These are phyloP conservation scores for Teleopsis dalmanni DNA, from an alignment of 1,140 invertebrate species.

Conservation along the genomic window DNA sequence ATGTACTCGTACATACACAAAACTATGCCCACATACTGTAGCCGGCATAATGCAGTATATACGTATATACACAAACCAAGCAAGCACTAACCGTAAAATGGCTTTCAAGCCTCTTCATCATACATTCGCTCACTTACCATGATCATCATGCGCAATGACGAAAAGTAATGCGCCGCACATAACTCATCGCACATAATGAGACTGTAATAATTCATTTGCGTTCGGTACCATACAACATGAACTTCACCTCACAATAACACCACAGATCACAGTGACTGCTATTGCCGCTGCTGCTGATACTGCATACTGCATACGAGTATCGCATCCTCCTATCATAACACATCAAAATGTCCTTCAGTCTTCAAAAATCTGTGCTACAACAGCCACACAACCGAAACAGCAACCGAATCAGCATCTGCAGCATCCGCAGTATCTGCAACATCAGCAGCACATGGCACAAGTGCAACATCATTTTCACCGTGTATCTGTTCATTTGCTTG, in stretches of 20 bases:
- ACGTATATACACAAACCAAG: background rate
- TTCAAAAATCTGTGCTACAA: too few relatives aligned
- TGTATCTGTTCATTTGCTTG: too few relatives aligned
- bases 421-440: too few relatives aligned
- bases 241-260: slow-evolving; percentile 1
- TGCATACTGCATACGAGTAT: too few relatives aligned
- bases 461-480: too few relatives aligned
- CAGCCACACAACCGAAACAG: too few relatives aligned
- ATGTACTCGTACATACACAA: slow-evolving; percentile 6
- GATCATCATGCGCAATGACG: slow-evolving; percentile 3
- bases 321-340: too few relatives aligned
- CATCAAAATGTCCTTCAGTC: too few relatives aligned
- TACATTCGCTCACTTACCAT: slow-evolving; percentile 1
- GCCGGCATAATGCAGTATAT: background rate
- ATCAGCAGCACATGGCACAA: too few relatives aligned
- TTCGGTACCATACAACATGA: slow-evolving; percentile 1
- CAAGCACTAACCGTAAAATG: background rate
- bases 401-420: too few relatives aligned
- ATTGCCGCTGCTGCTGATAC: background rate
- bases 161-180: slow-evolving; percentile 44
- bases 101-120: background rate
- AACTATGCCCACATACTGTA: background rate
- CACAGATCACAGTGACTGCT: background rate
- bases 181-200: slow-evolving; percentile 45
- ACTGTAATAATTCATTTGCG: slow-evolving; percentile 43